Evolutionary conservation across 2,797 vertebrate species (phyloP).

Genomic region (Enteromius mattozi): DNA sequence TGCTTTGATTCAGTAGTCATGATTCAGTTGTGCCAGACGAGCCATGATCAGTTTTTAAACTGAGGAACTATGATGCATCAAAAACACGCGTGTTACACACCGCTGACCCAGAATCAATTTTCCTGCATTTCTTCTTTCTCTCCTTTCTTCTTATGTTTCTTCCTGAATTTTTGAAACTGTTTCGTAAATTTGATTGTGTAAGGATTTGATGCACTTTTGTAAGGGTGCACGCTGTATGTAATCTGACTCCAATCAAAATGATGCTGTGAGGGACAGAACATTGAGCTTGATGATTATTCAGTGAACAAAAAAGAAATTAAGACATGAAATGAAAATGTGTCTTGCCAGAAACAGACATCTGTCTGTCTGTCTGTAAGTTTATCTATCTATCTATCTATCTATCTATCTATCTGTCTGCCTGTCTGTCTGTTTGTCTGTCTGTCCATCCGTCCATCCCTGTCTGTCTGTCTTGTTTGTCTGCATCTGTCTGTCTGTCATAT

Average conservation of each 20-base stretch:
- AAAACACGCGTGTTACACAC: constrained; percentile 4
- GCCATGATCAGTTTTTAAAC: constrained; percentile 40
- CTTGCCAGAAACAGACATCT: not conserved
- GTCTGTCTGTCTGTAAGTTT: too few relatives aligned
- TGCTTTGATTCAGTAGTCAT: constrained; percentile 23
- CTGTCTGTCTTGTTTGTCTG: too few relatives aligned
- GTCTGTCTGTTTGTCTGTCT: too few relatives aligned
- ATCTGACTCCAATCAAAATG: not conserved
- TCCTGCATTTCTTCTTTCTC: constrained; percentile 29
- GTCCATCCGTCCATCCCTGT: too few relatives aligned
- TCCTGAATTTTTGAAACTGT: not conserved
- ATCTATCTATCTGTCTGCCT: too few relatives aligned
- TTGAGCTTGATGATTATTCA: not conserved
- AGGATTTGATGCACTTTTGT: not conserved
- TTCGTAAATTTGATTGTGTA: constrained; percentile 4
- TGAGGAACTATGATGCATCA: constrained; percentile 48
- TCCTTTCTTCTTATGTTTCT: constrained; percentile 15
- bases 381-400: too few relatives aligned
- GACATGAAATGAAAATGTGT: not conserved
- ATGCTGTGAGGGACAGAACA: not conserved
- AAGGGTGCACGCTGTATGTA: not conserved
- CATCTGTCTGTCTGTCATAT: too few relatives aligned
- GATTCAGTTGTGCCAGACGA: constrained; percentile 51
- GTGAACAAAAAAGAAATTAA: not conserved
- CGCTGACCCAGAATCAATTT: constrained; percentile 34